Conservation (phyloP, 2,113 vertebrate genomes). For the Calidris pygmaea region DNA sequence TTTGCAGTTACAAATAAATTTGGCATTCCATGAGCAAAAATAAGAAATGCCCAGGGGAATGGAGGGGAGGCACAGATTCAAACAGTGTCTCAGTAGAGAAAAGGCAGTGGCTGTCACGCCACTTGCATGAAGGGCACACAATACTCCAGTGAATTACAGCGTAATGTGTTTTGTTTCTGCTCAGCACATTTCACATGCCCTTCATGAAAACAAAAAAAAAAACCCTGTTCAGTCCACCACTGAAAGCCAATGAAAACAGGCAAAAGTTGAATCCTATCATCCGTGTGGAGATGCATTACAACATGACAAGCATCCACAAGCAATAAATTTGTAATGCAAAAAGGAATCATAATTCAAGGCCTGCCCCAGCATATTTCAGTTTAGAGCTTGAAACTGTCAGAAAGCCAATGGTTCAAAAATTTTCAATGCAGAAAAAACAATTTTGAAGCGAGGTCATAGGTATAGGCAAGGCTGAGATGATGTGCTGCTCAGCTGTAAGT, state of each 20-base stretch:
- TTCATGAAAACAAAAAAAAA: not conserved
- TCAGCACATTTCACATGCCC: not conserved
- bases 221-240: not conserved
- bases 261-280: slow-evolving; percentile 13
- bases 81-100: not conserved
- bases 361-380: not conserved
- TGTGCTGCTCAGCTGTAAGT: not conserved
- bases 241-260: slow-evolving; percentile 19
- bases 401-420: not conserved
- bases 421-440: not conserved
- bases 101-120: not conserved
- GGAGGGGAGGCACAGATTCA: not conserved
- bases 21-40: not conserved
- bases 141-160: not conserved
- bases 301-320: slow-evolving; percentile 25
- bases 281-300: not conserved
- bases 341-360: slow-evolving; percentile 17
- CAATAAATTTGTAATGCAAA: slow-evolving; percentile 29
- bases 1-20: slow-evolving; percentile 3
- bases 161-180: not conserved
- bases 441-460: not conserved
- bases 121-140: not conserved
- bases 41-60: not conserved
- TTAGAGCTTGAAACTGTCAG: slow-evolving; percentile 4
- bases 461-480: not conserved